phyloP scores from a whole-genome alignment of 2,888 invertebrate genomes.

The Noctua janthina region DNA sequence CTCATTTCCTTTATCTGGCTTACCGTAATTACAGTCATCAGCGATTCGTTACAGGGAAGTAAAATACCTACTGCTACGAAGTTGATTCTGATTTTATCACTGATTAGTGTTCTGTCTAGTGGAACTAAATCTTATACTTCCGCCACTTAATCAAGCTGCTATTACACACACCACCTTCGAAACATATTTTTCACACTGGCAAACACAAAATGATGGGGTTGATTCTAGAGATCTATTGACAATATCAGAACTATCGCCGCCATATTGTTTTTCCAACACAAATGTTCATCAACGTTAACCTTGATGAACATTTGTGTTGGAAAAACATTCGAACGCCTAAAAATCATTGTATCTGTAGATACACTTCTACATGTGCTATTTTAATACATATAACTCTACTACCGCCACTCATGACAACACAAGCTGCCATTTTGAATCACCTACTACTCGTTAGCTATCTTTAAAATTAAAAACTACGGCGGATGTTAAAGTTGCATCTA shows the following conservation, averaged over 20 bases:
- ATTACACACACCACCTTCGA: neutral
- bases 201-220: neutral
- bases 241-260: neutral
- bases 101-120: neutral
- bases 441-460: conserved; percentile 3
- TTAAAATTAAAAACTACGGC: conserved; percentile 43
- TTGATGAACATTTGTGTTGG: too few relatives aligned
- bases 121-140: neutral
- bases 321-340: neutral
- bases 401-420: neutral
- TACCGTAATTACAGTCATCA: conserved; percentile 3
- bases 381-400: neutral
- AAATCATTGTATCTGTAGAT: neutral
- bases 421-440: conserved; percentile 13
- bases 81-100: neutral
- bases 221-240: neutral
- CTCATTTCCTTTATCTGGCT: neutral
- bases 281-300: neutral
- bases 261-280: neutral
- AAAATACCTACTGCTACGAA: neutral
- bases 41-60: neutral
- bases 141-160: neutral
- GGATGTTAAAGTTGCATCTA: conserved; percentile 38
- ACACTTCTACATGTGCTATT: neutral
- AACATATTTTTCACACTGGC: neutral